phyloP scores from a whole-genome alignment of 2,888 invertebrate genomes.

The Heliconius hortense region DNA sequence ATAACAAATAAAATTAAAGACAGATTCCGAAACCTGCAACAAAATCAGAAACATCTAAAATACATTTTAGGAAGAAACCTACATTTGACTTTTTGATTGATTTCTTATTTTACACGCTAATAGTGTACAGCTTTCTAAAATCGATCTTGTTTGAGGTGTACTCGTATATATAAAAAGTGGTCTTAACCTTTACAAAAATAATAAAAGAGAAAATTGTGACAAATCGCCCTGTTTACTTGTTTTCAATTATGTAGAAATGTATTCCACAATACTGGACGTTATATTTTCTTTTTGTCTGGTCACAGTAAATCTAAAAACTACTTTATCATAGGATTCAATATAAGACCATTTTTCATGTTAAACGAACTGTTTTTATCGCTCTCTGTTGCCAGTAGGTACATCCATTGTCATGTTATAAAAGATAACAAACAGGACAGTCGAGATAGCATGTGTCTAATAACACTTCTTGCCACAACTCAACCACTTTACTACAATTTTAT shows the following conservation, averaged over 20 bases:
- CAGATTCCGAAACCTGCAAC: too few species aligned
- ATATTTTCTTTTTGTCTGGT: background rate
- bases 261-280: background rate
- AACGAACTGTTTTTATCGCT: slow-evolving; percentile 2
- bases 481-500: slow-evolving; percentile 49
- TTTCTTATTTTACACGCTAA: too few species aligned
- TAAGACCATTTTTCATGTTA: slow-evolving; percentile 8
- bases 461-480: slow-evolving; percentile 41
- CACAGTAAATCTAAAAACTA: background rate
- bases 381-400: background rate
- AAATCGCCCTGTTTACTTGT: background rate
- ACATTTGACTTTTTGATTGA: too few species aligned
- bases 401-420: slow-evolving; percentile 4
- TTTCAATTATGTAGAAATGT: background rate
- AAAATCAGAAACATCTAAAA: too few species aligned
- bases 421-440: slow-evolving; percentile 12
- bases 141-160: too few species aligned
- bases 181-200: background rate
- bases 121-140: too few species aligned
- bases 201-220: background rate
- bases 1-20: too few species aligned
- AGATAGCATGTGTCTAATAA: slow-evolving; percentile 32
- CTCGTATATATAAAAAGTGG: too few species aligned
- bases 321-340: slow-evolving; percentile 3
- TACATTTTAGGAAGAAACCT: too few species aligned